Base-by-base conservation (phyloP, 1,140 invertebrate species). In the Drosophila kepulauana region DNA sequence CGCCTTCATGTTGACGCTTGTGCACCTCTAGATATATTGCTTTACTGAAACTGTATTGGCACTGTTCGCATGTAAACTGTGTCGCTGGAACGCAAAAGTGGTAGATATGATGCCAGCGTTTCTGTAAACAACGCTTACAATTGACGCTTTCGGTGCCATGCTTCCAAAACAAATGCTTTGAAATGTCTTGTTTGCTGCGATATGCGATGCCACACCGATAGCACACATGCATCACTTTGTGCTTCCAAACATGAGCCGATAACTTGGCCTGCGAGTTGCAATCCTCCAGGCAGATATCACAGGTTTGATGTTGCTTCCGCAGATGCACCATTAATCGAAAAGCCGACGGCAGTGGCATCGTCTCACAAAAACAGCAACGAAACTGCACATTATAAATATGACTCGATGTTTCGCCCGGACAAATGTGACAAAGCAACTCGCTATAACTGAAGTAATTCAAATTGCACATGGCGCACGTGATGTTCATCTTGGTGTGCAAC, bases 21-120 rank as follows among this genome's bases (percentile, higher is more conserved):
- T 98, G 97, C 16, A 98, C 97, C 91, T 96, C 96, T 30, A 97
- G 93, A 15, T 95, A 95, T n/a, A 97, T 96, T 5, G 97, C 96
- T 84, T 93, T 95, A 1, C 95, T 94, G 86, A 97, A 97, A 61
- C 94, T 95, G 6, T 95, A 93, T 82, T 94, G 95, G 91, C 97
- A 98, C 79, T 97, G 96, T 71, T 97, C 97, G 93, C 97, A 98
- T 1, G 94, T 93, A 92, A 97, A 97, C 28, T 94, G 93, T 11
- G 94, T 93, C 4, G 97, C 96, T 15, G 97, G 97, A 68, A 96
- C 95, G 89, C 97, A 98, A 88, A 97, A 98, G 87, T 98, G 97
- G 93, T 97, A 98, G 7, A 97, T 96, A 92, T 97, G 96, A 0
- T 96, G 96, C 97, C 97, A 98, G 78, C 97, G 97, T 86, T 97